Evolutionary conservation across 2,888 invertebrate species (phyloP).

Genomic region (Andrena chrysosceles): DNA sequence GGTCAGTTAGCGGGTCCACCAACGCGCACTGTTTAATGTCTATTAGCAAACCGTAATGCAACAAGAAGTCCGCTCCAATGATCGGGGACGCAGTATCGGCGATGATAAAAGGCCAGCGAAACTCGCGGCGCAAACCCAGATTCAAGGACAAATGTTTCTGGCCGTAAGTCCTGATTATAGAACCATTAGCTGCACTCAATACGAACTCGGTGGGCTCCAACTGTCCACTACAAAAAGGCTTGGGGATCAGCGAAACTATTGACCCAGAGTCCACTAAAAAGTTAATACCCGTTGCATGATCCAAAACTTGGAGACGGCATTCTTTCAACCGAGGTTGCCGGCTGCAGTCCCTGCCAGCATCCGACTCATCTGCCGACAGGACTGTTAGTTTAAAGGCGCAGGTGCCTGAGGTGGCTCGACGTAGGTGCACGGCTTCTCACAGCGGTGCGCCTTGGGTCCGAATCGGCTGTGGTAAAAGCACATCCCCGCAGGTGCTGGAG

Average conservation of each 20-base stretch:
- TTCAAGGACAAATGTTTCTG: neutral
- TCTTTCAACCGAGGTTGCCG: neutral
- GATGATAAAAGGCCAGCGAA: neutral
- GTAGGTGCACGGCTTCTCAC: too few species aligned
- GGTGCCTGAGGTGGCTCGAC: too few species aligned
- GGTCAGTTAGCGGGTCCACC: neutral
- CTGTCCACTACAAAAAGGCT: fast-evolving
- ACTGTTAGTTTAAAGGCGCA: too few species aligned
- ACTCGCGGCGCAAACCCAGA: fast-evolving
- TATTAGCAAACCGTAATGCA: neutral
- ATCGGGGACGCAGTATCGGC: fast-evolving
- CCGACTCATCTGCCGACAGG: neutral
- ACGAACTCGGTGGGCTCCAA: neutral
- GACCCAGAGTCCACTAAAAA: neutral
- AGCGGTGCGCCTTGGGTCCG: too few species aligned
- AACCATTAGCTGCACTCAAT: neutral
- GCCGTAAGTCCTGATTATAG: neutral
- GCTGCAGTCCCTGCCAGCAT: neutral
- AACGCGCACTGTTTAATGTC: neutral
- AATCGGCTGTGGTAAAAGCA: too few species aligned
- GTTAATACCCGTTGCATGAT: fast-evolving
- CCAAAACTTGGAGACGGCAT: neutral
- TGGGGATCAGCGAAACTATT: neutral
- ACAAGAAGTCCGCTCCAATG: neutral
- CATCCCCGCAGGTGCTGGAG: too few species aligned